Evolutionary conservation across 2,797 vertebrate genomes (phyloP).

Genomic region (Anguilla anguilla): DNA sequence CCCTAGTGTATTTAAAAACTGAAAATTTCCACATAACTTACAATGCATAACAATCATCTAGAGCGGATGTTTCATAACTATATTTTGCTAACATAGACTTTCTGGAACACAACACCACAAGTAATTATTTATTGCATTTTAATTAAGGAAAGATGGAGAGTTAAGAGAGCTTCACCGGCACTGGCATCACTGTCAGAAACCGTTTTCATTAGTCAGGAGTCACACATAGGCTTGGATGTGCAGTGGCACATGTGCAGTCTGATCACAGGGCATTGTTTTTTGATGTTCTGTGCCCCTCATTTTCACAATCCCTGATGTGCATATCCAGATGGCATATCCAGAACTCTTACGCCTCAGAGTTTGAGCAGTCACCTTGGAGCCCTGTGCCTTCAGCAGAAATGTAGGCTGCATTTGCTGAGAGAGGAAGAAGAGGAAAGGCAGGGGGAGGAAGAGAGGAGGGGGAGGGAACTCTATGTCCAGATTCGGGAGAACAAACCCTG

Average conservation of each 20-base stretch:
- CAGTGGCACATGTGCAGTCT: background rate
- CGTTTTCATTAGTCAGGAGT: background rate
- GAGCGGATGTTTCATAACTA: background rate
- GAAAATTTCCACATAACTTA: background rate
- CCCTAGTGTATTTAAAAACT: background rate
- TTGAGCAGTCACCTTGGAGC: background rate
- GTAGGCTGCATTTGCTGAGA: background rate
- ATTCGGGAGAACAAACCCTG: background rate
- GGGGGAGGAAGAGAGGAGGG: background rate
- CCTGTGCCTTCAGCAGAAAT: background rate
- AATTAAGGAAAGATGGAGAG: constrained; percentile 6
- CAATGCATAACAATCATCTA: background rate
- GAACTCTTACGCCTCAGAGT: background rate
- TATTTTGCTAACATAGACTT: background rate
- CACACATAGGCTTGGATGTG: background rate
- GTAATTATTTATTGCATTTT: background rate
- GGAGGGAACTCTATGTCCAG: background rate
- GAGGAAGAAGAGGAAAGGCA: background rate
- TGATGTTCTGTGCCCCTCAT: background rate
- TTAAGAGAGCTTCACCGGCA: background rate
- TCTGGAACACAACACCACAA: background rate
- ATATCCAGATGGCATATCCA: background rate
- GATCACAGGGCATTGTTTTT: constrained; percentile 16
- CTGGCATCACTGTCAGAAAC: background rate
- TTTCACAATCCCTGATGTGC: background rate